Conservation (phyloP, 2,888 invertebrate species). For the Therioaphis trifolii region DNA sequence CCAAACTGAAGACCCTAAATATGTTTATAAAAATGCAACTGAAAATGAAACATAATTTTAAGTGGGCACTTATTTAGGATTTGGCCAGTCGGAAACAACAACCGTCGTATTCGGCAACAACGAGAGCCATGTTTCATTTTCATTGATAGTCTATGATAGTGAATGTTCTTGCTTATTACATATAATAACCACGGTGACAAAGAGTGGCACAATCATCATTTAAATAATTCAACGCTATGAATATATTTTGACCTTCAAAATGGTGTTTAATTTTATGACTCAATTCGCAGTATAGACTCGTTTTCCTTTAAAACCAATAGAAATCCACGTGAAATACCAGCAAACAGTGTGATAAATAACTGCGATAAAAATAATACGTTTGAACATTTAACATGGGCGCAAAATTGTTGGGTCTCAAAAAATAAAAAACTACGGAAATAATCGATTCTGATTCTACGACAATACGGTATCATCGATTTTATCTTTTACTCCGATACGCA, state of each 20-base stretch:
- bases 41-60: neutral
- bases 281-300: neutral
- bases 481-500: too few relatives aligned
- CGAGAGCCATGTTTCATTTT: neutral
- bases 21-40: constrained; percentile 19
- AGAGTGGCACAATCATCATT: constrained; percentile 4
- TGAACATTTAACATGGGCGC: neutral
- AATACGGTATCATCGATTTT: too few relatives aligned
- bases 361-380: neutral
- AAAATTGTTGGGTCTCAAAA: neutral
- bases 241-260: constrained; percentile 26
- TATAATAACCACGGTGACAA: neutral
- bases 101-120: neutral
- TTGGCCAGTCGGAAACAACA: neutral
- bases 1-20: constrained; percentile 11
- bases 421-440: neutral
- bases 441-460: too few relatives aligned
- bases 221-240: neutral
- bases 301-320: neutral
- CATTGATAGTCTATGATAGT: neutral
- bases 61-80: neutral
- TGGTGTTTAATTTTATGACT: neutral
- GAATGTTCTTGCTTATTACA: neutral
- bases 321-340: neutral
- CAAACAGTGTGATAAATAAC: neutral